These are phyloP conservation scores for Nasonia giraulti DNA, from an alignment of 1,140 invertebrate species.

Conservation along the genomic window DNA sequence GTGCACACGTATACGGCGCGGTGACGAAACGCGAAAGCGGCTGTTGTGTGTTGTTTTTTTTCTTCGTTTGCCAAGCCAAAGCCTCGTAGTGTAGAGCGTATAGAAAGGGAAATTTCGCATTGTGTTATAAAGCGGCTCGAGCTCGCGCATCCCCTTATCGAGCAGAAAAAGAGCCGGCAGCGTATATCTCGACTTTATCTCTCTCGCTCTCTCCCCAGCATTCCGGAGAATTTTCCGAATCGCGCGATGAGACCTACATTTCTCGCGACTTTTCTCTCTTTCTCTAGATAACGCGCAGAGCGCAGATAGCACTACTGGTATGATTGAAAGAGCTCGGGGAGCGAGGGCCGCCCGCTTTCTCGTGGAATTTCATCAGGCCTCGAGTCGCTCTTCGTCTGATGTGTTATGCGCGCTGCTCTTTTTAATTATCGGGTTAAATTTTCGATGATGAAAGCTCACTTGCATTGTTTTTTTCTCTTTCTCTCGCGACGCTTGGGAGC, in stretches of 20 bases:
- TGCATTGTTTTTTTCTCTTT: not conserved
- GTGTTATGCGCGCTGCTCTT: not conserved
- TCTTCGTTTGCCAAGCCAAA: too few relatives aligned
- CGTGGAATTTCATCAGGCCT: slow-evolving; percentile 1
- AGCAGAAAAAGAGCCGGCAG: not conserved
- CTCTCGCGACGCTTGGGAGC: not conserved
- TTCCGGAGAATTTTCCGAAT: slow-evolving; percentile 65
- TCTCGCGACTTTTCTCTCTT: slow-evolving; percentile 14
- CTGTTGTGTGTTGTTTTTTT: too few relatives aligned
- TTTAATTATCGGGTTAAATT: slow-evolving; percentile 21
- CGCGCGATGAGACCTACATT: slow-evolving; percentile 60
- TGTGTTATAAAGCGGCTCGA: not conserved
- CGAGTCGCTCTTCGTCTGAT: not conserved
- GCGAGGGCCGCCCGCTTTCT: not conserved
- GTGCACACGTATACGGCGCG: not conserved
- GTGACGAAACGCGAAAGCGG: not conserved
- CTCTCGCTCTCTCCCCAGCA: slow-evolving; percentile 2
- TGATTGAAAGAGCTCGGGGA: slow-evolving; percentile 15
- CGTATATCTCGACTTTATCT: slow-evolving; percentile 2
- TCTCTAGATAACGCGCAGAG: not conserved
- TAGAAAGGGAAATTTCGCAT: too few relatives aligned
- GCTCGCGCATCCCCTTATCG: not conserved
- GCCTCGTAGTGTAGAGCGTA: too few relatives aligned
- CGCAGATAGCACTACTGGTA: not conserved
- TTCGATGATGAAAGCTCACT: not conserved